Percentiles rank a stretch among this genome's conserved stretches.
phyloP scores from a whole-genome alignment of 2,113 vertebrate genomes.

The Sinocyclocheilus rhinocerous region DNA sequence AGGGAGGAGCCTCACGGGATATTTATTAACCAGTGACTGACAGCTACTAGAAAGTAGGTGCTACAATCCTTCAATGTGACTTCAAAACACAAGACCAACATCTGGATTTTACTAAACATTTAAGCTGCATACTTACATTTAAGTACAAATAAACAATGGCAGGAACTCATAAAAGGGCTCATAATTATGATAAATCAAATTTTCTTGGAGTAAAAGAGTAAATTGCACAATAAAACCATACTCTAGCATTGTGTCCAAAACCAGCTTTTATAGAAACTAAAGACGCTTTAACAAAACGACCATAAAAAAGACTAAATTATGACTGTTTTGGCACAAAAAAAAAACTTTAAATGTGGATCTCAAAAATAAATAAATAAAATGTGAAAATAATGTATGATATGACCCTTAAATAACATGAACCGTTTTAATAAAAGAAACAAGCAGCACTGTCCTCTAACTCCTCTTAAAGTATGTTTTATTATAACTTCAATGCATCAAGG shows the following conservation, averaged over 20 bases:
- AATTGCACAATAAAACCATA: neutral
- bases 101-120: neutral
- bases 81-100: neutral
- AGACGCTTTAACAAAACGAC: neutral
- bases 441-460: neutral
- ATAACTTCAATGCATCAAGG: neutral
- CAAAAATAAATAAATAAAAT: neutral
- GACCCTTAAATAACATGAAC: neutral
- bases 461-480: neutral
- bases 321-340: neutral
- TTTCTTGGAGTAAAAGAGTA: neutral
- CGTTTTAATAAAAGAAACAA: neutral
- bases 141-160: neutral
- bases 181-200: neutral
- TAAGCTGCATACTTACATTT: neutral
- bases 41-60: neutral
- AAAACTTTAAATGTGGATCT: neutral
- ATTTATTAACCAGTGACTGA: neutral
- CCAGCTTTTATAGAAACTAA: neutral
- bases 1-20: constrained; percentile 9
- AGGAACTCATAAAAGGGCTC: neutral
- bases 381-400: neutral
- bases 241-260: neutral
- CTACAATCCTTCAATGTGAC: neutral
- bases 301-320: neutral